Percentiles rank a stretch among this genome's conserved stretches.
phyloP scores from a whole-genome alignment of 2,113 vertebrate genomes.

The Pygoscelis antarcticus region DNA sequence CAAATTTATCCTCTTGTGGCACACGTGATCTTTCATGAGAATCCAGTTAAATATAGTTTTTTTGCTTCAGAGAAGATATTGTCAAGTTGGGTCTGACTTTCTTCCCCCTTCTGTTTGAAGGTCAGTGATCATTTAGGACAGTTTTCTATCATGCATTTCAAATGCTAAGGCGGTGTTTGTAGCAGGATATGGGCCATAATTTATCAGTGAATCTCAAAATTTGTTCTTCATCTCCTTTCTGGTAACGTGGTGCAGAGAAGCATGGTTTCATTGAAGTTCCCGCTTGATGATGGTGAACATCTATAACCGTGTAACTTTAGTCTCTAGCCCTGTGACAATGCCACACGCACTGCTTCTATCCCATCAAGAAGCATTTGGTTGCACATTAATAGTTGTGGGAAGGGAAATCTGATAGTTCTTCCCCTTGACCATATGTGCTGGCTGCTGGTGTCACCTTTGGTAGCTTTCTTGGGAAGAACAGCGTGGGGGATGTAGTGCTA shows the following conservation, averaged over 20 bases:
- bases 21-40: constrained; percentile 22
- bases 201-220: neutral
- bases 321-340: neutral
- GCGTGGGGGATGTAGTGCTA: neutral
- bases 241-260: neutral
- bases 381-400: neutral
- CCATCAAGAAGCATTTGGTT: neutral
- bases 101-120: constrained; percentile 29
- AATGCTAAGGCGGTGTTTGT: neutral
- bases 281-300: neutral
- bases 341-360: rapidly evolving
- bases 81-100: constrained; percentile 4
- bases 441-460: neutral
- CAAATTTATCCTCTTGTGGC: constrained; percentile 47
- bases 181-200: neutral
- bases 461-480: neutral
- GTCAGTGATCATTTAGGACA: constrained; percentile 47
- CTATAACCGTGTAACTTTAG: rapidly evolving
- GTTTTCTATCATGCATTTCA: neutral
- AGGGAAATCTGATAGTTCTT: neutral
- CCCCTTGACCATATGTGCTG: neutral
- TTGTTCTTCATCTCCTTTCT: neutral
- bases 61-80: neutral
- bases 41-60: neutral
- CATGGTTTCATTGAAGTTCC: neutral